phyloP scores from a whole-genome alignment of 2,113 vertebrate species.

The Plecotus auritus region DNA sequence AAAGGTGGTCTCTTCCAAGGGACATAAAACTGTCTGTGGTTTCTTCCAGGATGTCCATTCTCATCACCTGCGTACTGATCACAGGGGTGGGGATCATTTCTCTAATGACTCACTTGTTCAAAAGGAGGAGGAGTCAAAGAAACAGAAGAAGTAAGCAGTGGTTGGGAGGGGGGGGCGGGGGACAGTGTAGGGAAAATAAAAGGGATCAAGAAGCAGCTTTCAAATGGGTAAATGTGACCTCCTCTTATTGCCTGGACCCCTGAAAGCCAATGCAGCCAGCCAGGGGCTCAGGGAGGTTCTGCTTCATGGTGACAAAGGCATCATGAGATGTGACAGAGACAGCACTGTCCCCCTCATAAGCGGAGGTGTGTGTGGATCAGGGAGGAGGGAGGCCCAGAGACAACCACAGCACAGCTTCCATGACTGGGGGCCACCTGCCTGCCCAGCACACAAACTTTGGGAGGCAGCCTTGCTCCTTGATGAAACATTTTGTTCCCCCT shows the following conservation, averaged over 20 bases:
- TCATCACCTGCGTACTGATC: conserved; percentile 23
- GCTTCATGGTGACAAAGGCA: background rate
- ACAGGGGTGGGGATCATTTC: background rate
- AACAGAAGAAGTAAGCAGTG: background rate
- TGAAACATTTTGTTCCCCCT: background rate
- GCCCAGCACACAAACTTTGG: background rate
- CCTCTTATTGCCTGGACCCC: background rate
- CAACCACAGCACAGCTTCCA: accelerated
- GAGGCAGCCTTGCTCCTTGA: background rate
- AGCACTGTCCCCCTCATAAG: background rate
- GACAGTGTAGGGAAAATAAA: background rate
- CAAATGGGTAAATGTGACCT: background rate
- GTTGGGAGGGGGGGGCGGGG: no score
- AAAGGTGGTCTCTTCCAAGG: background rate
- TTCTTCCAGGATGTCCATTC: conserved; percentile 36
- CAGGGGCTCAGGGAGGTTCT: background rate
- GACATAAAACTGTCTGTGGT: background rate
- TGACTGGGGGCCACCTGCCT: no score
- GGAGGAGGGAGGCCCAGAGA: background rate
- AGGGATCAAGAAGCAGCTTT: background rate
- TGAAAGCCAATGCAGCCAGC: background rate
- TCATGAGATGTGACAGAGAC: background rate
- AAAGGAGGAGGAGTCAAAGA: background rate
- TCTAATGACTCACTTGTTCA: conserved; percentile 17
- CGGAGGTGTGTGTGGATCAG: background rate